A percentile compares a stretch with the other conserved stretches of the same genome.
Evolutionary conservation across 2,797 vertebrate species (phyloP).

Genomic region (Pangasius mekongensis): DNA sequence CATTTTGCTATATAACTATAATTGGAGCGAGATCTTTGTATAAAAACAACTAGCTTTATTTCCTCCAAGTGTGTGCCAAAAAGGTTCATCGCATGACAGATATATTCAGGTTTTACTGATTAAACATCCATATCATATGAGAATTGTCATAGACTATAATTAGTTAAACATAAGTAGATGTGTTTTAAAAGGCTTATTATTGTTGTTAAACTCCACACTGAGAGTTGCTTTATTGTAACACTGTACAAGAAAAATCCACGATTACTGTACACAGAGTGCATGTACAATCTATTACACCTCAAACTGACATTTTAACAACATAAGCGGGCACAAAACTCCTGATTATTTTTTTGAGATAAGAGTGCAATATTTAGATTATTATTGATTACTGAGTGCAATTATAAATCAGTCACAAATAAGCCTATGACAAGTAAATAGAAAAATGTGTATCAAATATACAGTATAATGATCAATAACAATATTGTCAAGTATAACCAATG

Average conservation of each 20-base stretch:
- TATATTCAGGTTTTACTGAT: not conserved
- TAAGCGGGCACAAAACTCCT: not conserved
- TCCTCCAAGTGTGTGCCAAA: not conserved
- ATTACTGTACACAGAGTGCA: not conserved
- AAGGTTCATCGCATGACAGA: not conserved
- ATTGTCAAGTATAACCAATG: not conserved
- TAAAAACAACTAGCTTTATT: not conserved
- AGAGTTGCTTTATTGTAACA: not conserved
- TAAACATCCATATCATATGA: not conserved
- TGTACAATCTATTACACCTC: not conserved
- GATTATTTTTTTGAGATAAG: not conserved
- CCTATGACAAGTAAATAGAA: not conserved
- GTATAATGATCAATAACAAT: too few relatives aligned
- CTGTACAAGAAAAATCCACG: not conserved
- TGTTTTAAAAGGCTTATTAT: slow-evolving; percentile 1
- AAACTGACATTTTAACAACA: not conserved
- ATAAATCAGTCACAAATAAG: not conserved
- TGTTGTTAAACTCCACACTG: not conserved
- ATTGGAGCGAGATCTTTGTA: not conserved
- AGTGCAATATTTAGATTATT: not conserved
- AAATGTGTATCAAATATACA: too few relatives aligned
- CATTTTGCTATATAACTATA: too few relatives aligned
- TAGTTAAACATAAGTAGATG: not conserved
- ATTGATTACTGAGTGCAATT: not conserved
- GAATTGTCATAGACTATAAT: not conserved